These are phyloP conservation scores for Mus spretus DNA, from an alignment of 2,797 vertebrate species.

Conservation along the genomic window DNA sequence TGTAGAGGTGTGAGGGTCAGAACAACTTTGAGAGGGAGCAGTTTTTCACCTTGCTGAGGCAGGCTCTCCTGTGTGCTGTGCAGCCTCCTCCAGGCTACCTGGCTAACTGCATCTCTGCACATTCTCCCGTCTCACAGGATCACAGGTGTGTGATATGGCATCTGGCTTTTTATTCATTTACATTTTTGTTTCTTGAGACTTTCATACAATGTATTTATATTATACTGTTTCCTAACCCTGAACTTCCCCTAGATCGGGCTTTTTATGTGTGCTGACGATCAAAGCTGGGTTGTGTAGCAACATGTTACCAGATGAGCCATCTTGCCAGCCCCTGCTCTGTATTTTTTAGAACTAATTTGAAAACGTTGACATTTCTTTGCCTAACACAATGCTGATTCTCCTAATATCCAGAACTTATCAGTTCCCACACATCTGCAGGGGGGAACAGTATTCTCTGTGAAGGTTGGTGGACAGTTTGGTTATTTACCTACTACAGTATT, in stretches of 20 bases:
- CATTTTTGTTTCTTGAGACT: not conserved
- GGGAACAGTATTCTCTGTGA: constrained; percentile 32
- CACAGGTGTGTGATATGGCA: not conserved
- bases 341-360: constrained; percentile 6
- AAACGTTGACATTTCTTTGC: constrained; percentile 49
- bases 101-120: not conserved
- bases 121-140: not conserved
- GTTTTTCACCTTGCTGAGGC: not conserved
- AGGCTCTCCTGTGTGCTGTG: not conserved
- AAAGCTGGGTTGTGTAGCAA: not conserved
- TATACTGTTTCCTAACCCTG: not conserved
- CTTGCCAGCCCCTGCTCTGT: not conserved
- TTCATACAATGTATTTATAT: not conserved
- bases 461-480: constrained; percentile 4
- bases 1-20: not conserved
- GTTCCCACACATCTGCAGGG: not conserved
- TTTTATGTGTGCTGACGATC: not conserved
- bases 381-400: constrained; percentile 5
- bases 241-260: not conserved
- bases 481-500: not conserved
- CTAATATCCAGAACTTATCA: not conserved
- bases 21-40: not conserved
- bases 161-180: not conserved
- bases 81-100: not conserved
- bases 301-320: not conserved